These are phyloP conservation scores for Ovis canadensis DNA, from an alignment of 2,113 vertebrate genomes.

Conservation along the genomic window DNA sequence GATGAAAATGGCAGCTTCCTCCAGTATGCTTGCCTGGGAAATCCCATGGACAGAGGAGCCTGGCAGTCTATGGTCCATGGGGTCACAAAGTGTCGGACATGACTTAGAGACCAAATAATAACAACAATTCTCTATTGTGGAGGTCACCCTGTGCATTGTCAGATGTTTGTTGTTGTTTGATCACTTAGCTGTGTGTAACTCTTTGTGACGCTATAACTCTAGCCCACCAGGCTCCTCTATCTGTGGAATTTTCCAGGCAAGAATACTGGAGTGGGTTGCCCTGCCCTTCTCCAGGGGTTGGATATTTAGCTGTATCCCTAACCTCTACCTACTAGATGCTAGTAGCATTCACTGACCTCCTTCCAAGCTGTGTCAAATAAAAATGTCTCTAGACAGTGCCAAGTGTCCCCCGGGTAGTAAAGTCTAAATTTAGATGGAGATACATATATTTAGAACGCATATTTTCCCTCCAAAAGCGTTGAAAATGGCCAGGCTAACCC, in stretches of 20 bases:
- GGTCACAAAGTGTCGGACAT: not conserved
- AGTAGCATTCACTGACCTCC: not conserved
- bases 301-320: not conserved
- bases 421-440: slow-evolving; percentile 17
- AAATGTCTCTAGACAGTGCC: not conserved
- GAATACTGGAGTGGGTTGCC: not conserved
- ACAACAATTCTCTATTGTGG: not conserved
- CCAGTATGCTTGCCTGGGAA: not conserved
- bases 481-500: not conserved
- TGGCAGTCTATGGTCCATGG: not conserved
- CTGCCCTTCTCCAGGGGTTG: not conserved
- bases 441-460: not conserved
- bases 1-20: not conserved
- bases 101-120: not conserved
- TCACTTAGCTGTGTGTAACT: not conserved
- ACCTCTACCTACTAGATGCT: not conserved
- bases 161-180: not conserved
- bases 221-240: not conserved
- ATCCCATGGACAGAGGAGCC: not conserved
- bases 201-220: not conserved
- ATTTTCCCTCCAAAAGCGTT: not conserved
- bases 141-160: not conserved
- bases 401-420: not conserved
- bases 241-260: not conserved
- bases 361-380: not conserved